Evolutionary conservation across 2,113 vertebrate genomes (phyloP), one percentile per base, ranked within the genome.

Genomic region (Lethenteron camtschaticum): DNA sequence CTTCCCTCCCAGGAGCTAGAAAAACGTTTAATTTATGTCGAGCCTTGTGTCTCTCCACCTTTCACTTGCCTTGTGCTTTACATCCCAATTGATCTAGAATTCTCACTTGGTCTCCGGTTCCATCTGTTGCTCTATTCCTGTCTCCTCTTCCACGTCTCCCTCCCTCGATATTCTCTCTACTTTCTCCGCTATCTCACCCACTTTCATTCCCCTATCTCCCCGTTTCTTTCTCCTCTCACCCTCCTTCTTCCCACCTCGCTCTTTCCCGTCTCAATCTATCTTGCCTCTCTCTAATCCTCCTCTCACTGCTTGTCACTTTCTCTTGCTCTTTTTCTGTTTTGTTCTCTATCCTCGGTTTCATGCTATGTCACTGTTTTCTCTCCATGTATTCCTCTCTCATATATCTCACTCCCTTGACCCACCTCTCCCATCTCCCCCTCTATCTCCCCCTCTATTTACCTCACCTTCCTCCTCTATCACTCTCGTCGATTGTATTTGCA

Each of bases 41-140:
- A 41, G 41, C 41, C 75, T 2, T 56, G 57, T 66, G 68, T 57
- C 71, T 71, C 73, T 56, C 56, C 12, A 10, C 5, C 55, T 57
- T 55, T 18, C 18, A 12, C 20, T 10, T 60, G 12, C 13, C 11
- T 13, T 56, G 70, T 10, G 71, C 41, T 63, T 1, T 63, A 63
- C 20, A 8, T 66, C n/a, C 24, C 10, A 9, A 24, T 66, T 3
- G 0, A 9, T 66, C 63, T 66, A 9, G n/a, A 9, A 16, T 24
- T 66, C 9, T 66, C 63, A 16, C 8, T 66, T 24, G 11, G 8
- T 66, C 63, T 66, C 13, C 8, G 13, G 8, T 13, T 63, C 59
- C 16, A 18, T 63, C 59, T 63, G 59, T 63, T 18, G 13, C 13
- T 63, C 59, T 63, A 18, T 63, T 18, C 16, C 13, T 63, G 5